Evolutionary conservation across 1,140 invertebrate species (phyloP), one percentile per base, ranked within the genome.

Genomic region (Diorhabda sublineata): DNA sequence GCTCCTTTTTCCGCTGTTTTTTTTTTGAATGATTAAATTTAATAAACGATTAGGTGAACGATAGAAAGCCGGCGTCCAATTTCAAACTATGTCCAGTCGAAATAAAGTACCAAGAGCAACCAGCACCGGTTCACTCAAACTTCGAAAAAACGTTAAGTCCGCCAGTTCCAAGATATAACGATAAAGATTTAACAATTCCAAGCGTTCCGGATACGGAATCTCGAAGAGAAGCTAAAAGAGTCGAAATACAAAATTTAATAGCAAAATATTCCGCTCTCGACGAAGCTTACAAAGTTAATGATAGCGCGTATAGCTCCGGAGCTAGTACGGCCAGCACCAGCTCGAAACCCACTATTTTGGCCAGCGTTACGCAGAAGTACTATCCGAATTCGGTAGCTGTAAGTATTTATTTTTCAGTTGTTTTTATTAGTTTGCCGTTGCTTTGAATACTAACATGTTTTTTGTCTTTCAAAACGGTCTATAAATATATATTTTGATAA

Each of bases 191-290:
- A 45, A 84, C 85, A 1, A 84, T 84, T 0, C 83, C 84, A 4
- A 82, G 82, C 44, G 84, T 87, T 75, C 83, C 83, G 0, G 76
- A 78, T 67, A 82, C 84, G 5, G 81, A 90, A 5, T 83, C 83
- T 66, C 91, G 92, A 68, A 83, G 92, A 41, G 90, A 91, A 77
- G 89, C 88, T 9, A 88, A 88, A 71, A 85, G 92, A 3, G 92
- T 92, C 71, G 92, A 94, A 76, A 92, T 94, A 6, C 89, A 91
- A 78, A 88, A 88, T 69, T 81, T 93, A 5, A 92, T 93, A 57
- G 84, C 89, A 82, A 92, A 92, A 72, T 93, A 93, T 77, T 86
- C 89, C 0, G 87, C 87, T 11, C 79, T 91, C 64, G 91, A 91
- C 65, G 90, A 90, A 67, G 84, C 86, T 44, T 87, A 88, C 78